These are phyloP conservation scores for Nettapus auritus DNA, from an alignment of 2,113 vertebrate genomes.

Conservation along the genomic window DNA sequence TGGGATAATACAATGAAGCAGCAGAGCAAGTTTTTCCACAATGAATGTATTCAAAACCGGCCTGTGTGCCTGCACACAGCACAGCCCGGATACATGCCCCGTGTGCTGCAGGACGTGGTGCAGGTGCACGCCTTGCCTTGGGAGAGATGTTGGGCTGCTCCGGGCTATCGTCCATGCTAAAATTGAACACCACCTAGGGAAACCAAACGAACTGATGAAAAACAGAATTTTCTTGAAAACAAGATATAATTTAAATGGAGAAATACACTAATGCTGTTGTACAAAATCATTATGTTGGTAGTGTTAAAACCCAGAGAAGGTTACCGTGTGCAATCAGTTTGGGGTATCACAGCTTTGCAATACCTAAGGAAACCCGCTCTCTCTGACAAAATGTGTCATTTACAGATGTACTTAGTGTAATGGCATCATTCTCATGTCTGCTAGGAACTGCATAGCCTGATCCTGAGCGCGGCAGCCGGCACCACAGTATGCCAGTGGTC, in stretches of 20 bases:
- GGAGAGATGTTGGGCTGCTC: neutral
- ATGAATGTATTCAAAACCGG: neutral
- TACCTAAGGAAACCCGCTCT: neutral
- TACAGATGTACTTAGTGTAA: neutral
- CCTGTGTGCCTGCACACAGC: neutral
- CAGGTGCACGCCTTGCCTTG: neutral
- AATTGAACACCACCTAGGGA: neutral
- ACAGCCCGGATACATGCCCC: neutral
- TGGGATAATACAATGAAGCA: constrained; percentile 56
- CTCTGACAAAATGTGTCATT: neutral
- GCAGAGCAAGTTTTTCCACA: constrained; percentile 60
- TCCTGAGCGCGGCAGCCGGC: neutral
- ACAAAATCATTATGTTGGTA: accelerated
- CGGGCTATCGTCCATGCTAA: neutral
- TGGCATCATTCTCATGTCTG: neutral
- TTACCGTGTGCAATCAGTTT: accelerated
- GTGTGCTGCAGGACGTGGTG: neutral
- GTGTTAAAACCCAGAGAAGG: neutral
- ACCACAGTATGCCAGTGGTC: neutral
- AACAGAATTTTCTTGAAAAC: neutral
- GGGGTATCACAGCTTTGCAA: neutral
- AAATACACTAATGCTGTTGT: neutral
- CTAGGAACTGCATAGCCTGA: neutral
- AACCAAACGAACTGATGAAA: neutral
- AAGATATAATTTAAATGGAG: neutral